Conservation (phyloP, 2,888 invertebrate genomes). For the Tetragonisca angustula region DNA sequence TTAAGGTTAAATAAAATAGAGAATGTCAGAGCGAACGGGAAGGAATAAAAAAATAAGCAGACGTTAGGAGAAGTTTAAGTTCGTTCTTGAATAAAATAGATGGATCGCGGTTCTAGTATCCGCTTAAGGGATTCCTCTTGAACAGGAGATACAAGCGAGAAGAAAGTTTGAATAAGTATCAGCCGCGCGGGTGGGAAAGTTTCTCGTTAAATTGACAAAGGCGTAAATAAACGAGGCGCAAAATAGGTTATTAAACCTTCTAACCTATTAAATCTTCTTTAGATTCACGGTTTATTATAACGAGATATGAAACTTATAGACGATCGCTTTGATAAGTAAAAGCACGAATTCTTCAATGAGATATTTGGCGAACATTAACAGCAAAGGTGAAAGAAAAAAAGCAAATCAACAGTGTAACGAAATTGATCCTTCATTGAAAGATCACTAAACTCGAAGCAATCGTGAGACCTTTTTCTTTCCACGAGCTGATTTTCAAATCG, state of each 20-base stretch:
- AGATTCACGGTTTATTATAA: too few relatives aligned
- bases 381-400: too few relatives aligned
- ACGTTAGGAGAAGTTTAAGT: background rate
- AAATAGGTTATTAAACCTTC: constrained; percentile 18
- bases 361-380: too few relatives aligned
- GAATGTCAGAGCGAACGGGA: background rate
- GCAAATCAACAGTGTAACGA: too few relatives aligned
- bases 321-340: background rate
- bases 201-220: constrained; percentile 46
- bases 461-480: background rate
- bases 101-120: background rate
- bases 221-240: constrained; percentile 31
- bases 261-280: constrained; percentile 37
- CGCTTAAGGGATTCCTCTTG: constrained; percentile 3
- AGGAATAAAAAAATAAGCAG: too few relatives aligned
- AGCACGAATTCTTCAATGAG: too few relatives aligned
- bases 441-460: background rate
- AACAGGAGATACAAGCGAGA: background rate
- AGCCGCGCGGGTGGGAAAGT: constrained; percentile 43
- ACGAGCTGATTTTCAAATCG: constrained; percentile 5
- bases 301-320: background rate
- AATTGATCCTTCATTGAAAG: background rate
- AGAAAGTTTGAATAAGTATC: constrained; percentile 42
- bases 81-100: background rate
- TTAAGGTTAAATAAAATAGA: background rate